Evolutionary conservation across 2,113 vertebrate species (phyloP).

Genomic region (Nansenia antarctica): DNA sequence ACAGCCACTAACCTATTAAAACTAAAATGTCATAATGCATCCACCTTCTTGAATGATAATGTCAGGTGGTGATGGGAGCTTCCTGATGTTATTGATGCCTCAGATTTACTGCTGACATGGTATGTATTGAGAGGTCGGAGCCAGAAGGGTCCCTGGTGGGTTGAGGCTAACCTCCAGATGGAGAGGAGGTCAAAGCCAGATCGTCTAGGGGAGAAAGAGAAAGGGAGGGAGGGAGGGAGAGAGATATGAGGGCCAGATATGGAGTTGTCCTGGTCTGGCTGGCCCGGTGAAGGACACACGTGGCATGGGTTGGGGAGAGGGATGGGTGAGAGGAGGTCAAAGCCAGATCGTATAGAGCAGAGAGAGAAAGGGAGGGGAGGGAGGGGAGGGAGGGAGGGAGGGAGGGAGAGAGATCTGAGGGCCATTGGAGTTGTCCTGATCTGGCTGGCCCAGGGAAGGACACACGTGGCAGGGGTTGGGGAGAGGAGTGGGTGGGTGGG

Average conservation of each 20-base stretch:
- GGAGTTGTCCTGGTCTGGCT: no score
- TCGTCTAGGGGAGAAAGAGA: neutral
- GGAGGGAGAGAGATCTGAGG: no score
- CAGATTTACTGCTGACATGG: conserved; percentile 19
- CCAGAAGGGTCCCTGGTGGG: conserved; percentile 27
- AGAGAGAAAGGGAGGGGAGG: no score
- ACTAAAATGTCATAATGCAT: neutral
- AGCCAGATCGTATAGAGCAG: neutral
- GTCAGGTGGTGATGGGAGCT: neutral
- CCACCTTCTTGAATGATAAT: neutral
- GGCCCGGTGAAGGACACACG: neutral
- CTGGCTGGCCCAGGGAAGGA: neutral
- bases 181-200: neutral
- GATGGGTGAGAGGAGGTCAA: neutral
- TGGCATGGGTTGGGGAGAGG: neutral
- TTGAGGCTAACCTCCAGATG: conserved; percentile 2
- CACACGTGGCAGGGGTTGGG: neutral
- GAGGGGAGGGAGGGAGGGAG: no score
- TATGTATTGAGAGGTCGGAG: conserved; percentile 4
- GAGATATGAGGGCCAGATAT: neutral
- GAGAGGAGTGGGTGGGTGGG: neutral
- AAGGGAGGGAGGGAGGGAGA: no score
- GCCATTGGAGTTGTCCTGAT: neutral
- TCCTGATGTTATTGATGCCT: neutral
- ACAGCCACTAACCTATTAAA: neutral